Percentiles rank a stretch among this genome's conserved stretches.
Evolutionary conservation across 1,140 invertebrate species (phyloP).

Genomic region (Bombus superbus): DNA sequence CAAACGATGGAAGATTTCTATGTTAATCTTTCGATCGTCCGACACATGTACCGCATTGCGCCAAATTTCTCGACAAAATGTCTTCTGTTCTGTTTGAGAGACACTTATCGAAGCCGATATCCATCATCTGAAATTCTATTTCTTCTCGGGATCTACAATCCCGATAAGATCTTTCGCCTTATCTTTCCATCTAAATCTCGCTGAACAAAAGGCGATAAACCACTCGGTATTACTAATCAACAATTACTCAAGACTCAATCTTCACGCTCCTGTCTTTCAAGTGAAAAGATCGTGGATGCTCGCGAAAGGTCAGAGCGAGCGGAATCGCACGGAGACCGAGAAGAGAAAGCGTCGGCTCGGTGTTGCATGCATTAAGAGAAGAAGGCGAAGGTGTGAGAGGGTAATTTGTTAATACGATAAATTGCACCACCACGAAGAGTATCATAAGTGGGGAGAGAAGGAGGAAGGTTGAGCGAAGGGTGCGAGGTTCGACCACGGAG

Average conservation of each 20-base stretch:
- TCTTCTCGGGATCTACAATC: not conserved
- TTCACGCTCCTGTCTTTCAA: not conserved
- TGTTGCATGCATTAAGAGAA: slow-evolving; percentile 29
- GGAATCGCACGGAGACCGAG: not conserved
- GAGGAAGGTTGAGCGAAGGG: not conserved
- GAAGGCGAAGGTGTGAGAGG: slow-evolving; percentile 46
- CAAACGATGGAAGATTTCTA: no score
- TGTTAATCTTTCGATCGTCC: no score
- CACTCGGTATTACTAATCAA: no score
- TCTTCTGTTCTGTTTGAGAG: no score
- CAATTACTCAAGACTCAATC: not conserved
- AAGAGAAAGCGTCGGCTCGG: slow-evolving; percentile 15
- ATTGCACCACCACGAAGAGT: slow-evolving; percentile 21
- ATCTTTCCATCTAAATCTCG: not conserved
- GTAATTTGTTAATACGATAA: slow-evolving; percentile 60
- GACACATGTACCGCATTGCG: no score
- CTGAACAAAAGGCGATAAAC: not conserved
- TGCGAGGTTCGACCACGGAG: not conserved
- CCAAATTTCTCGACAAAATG: no score
- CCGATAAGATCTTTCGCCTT: not conserved
- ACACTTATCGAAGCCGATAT: not conserved
- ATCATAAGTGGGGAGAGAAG: not conserved
- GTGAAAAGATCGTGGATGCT: not conserved
- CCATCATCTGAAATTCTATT: not conserved
- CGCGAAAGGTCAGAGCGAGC: slow-evolving; percentile 25